Percentiles rank a stretch among this genome's conserved stretches.
These are phyloP conservation scores for Neoscelio sp. DNA, from an alignment of 2,888 invertebrate species.

Conservation along the genomic window DNA sequence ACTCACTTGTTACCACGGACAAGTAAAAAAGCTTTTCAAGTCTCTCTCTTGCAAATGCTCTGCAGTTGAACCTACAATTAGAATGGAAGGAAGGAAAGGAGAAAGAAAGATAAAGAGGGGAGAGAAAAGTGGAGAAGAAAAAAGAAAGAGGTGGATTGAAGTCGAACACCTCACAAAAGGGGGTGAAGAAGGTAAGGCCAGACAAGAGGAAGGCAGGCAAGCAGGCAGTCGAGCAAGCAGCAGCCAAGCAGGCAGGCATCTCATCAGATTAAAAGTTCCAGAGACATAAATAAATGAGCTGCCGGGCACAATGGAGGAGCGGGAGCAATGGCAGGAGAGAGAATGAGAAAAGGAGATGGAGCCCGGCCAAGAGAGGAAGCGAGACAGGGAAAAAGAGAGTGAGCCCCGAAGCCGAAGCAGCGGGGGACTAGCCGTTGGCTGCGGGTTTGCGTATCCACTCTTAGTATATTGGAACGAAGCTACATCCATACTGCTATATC, in stretches of 20 bases:
- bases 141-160: constrained; percentile 7
- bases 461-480: constrained; percentile 80
- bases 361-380: constrained; percentile 32
- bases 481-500: constrained; percentile 50
- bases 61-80: constrained; percentile 38
- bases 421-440: constrained; percentile 69
- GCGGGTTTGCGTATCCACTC: constrained; percentile 79
- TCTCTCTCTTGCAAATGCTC: not conserved
- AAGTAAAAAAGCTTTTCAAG: constrained; percentile 37
- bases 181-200: constrained; percentile 35
- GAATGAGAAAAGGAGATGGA: constrained; percentile 17
- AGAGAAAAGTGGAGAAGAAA: not conserved
- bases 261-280: constrained; percentile 68
- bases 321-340: constrained; percentile 23
- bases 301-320: constrained; percentile 58
- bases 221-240: constrained; percentile 35
- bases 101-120: not conserved
- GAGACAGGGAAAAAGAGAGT: constrained; percentile 13
- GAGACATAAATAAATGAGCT: constrained; percentile 68
- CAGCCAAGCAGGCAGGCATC: constrained; percentile 57
- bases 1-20: constrained; percentile 26
- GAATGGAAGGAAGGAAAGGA: constrained; percentile 2
- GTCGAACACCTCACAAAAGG: constrained; percentile 38
- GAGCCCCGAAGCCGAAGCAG: constrained; percentile 55
- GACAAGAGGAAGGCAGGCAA: constrained; percentile 29